These are phyloP conservation scores for Tachystola acroxantha DNA, from an alignment of 2,888 invertebrate species.

Conservation along the genomic window DNA sequence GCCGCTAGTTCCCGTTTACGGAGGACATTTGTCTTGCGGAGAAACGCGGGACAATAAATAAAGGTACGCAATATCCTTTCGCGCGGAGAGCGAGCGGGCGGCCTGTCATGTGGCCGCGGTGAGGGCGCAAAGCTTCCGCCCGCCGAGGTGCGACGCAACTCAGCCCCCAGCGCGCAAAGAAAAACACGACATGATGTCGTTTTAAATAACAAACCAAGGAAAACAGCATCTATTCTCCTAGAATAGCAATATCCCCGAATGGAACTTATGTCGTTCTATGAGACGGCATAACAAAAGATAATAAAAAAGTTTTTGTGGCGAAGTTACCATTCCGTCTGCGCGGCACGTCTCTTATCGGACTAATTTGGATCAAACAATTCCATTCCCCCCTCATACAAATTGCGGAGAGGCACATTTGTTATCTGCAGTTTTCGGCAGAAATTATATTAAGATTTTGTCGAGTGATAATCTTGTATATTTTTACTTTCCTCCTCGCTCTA, in stretches of 20 bases:
- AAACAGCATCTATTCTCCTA: conserved; percentile 23
- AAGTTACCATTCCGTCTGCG: conserved; percentile 40
- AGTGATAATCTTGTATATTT: conserved; percentile 66
- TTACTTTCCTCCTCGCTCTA: conserved; percentile 45
- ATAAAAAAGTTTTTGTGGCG: conserved; percentile 55
- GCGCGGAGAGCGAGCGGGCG: conserved; percentile 22
- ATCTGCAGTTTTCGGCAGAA: conserved; percentile 68
- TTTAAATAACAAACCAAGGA: conserved; percentile 36
- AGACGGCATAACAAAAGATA: conserved; percentile 35
- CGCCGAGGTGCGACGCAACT: too few species aligned
- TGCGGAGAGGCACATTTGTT: conserved; percentile 64
- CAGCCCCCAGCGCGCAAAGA: conserved; percentile 19
- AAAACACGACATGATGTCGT: conserved; percentile 39
- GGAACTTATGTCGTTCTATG: conserved; percentile 29
- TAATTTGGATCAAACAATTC: conserved; percentile 72
- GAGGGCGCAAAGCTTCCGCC: conserved; percentile 32
- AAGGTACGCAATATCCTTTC: conserved; percentile 45
- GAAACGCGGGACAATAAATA: conserved; percentile 54
- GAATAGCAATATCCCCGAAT: conserved; percentile 27
- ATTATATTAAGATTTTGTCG: conserved; percentile 71
- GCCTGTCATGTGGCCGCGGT: conserved; percentile 23
- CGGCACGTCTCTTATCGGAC: conserved; percentile 63
- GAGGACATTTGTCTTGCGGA: conserved; percentile 48
- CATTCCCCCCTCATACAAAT: conserved; percentile 59
- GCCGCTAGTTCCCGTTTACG: conserved; percentile 48